Evolutionary conservation across 2,113 vertebrate species (phyloP).

Genomic region (Spilogale gracilis): DNA sequence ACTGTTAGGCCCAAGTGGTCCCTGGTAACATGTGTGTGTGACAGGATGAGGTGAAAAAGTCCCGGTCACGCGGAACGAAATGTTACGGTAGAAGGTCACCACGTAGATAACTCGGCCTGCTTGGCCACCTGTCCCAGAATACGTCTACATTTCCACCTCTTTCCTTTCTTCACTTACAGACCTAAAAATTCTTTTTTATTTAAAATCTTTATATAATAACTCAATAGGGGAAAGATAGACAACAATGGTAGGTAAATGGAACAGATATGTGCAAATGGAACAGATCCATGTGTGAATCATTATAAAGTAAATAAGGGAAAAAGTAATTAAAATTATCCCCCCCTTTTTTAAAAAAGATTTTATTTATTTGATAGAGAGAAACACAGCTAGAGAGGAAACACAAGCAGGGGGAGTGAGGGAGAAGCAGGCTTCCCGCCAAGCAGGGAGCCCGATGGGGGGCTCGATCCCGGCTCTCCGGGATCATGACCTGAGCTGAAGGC

Average conservation of each 20-base stretch:
- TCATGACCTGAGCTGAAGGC: no score
- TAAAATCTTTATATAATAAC: conserved; percentile 16
- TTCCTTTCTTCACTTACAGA: conserved; percentile 8
- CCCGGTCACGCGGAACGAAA: background rate
- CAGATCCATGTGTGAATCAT: background rate
- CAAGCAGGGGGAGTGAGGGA: no score
- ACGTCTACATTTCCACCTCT: background rate
- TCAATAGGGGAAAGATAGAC: background rate
- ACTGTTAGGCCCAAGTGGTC: background rate
- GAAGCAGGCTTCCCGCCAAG: no score
- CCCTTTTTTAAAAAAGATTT: no score
- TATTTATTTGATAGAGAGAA: no score
- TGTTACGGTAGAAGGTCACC: background rate
- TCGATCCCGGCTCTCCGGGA: no score
- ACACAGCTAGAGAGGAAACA: no score
- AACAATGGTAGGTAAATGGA: background rate
- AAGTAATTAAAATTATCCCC: background rate
- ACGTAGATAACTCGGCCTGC: background rate
- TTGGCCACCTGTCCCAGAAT: background rate
- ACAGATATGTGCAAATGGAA: background rate
- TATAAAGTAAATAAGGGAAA: conserved; percentile 44
- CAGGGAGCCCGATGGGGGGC: no score
- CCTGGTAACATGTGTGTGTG: background rate
- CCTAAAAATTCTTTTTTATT: background rate
- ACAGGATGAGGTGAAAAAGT: background rate